Percentiles rank a stretch among this genome's conserved stretches.
These are phyloP conservation scores for Schizothorax lantsangensis DNA, from an alignment of 2,797 vertebrate species.

Conservation along the genomic window DNA sequence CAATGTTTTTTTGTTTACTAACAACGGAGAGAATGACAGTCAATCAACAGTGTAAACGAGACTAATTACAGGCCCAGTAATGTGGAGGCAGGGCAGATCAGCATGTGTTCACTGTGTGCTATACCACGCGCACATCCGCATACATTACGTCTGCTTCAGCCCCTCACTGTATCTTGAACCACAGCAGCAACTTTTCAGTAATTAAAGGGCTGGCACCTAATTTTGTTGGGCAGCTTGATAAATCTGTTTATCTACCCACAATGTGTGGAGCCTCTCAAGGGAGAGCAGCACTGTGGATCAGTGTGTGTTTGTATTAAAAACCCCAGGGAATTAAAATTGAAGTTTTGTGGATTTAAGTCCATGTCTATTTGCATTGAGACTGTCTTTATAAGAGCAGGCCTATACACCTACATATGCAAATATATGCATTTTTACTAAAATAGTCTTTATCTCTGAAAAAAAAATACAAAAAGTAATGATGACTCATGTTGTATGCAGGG, in stretches of 20 bases:
- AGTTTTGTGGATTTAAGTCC: not conserved
- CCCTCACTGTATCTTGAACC: not conserved
- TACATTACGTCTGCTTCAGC: slow-evolving; percentile 4
- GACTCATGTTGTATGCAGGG: not conserved
- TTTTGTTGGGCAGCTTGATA: slow-evolving; percentile 36
- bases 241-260: slow-evolving; percentile 6
- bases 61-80: not conserved
- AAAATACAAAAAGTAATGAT: not conserved
- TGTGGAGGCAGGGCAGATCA: not conserved
- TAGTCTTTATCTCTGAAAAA: not conserved
- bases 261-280: not conserved
- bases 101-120: not conserved
- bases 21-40: slow-evolving; percentile 10
- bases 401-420: not conserved
- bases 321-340: not conserved
- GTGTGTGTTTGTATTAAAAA: slow-evolving; percentile 1
- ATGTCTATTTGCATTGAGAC: not conserved
- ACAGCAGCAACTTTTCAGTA: slow-evolving; percentile 14
- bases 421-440: not conserved
- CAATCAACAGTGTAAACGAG: slow-evolving; percentile 23
- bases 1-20: slow-evolving; percentile 10
- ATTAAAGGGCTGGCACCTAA: slow-evolving; percentile 35
- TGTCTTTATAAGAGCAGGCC: not conserved
- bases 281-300: slow-evolving; percentile 2
- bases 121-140: not conserved